These are phyloP conservation scores for Helarctos malayanus DNA, from an alignment of 2,797 vertebrate species.

Conservation along the genomic window DNA sequence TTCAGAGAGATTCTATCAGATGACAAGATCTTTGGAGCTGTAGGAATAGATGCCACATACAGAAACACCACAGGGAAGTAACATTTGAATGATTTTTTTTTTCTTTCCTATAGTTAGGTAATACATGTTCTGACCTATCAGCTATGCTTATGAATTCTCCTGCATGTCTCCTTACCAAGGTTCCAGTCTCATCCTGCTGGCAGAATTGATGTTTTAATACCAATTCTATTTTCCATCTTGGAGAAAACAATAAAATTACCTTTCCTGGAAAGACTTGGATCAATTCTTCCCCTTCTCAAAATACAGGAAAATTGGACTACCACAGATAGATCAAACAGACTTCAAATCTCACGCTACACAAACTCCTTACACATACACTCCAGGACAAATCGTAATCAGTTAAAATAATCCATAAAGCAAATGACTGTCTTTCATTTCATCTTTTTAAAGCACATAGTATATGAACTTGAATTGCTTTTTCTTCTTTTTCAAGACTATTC, in stretches of 20 bases:
- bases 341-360: background rate
- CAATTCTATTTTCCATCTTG: background rate
- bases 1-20: background rate
- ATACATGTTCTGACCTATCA: background rate
- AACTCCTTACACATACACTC: background rate
- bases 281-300: background rate
- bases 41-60: background rate
- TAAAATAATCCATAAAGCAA: constrained; percentile 32
- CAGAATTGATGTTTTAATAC: background rate
- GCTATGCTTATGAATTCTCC: background rate
- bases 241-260: background rate
- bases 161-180: background rate
- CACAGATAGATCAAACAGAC: background rate
- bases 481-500: background rate
- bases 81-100: background rate
- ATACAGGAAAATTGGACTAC: background rate
- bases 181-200: background rate
- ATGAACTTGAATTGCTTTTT: constrained; percentile 36
- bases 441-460: constrained; percentile 54
- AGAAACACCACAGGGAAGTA: background rate
- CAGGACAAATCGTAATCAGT: constrained; percentile 32
- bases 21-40: background rate
- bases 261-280: background rate
- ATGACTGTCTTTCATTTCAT: constrained; percentile 65
- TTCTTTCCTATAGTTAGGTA: background rate